These are phyloP conservation scores for Tyria jacobaeae DNA, from an alignment of 2,888 invertebrate species.

Conservation along the genomic window DNA sequence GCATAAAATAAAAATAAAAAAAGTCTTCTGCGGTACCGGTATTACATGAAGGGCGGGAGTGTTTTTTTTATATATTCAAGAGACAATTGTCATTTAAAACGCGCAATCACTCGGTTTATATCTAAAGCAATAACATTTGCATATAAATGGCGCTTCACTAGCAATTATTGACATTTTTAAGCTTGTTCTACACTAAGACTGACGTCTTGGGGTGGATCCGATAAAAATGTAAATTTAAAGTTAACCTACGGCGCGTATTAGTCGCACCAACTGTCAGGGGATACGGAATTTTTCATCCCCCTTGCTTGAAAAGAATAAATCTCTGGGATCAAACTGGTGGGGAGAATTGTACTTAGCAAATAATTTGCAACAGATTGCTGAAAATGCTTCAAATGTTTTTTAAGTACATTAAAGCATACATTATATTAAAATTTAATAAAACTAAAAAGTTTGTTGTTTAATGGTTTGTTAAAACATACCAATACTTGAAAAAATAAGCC, in stretches of 20 bases:
- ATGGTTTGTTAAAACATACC: too few species aligned
- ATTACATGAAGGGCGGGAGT: too few species aligned
- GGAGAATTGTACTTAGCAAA: conserved; percentile 43
- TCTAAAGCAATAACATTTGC: conserved; percentile 70
- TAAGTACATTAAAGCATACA: not conserved
- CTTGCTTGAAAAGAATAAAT: conserved; percentile 69
- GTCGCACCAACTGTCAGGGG: conserved; percentile 56
- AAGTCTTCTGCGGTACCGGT: too few species aligned
- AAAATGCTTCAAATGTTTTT: not conserved
- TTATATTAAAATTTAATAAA: too few species aligned
- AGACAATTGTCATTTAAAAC: not conserved
- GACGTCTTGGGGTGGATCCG: conserved; percentile 59
- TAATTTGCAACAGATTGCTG: conserved; percentile 9
- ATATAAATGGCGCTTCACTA: conserved; percentile 70
- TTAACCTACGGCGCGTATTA: conserved; percentile 62
- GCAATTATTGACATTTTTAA: conserved; percentile 71
- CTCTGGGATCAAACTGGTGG: conserved; percentile 62
- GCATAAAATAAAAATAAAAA: too few species aligned
- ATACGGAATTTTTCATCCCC: conserved; percentile 63
- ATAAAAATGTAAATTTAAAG: conserved; percentile 70
- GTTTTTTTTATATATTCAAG: not conserved
- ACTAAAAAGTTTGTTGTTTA: too few species aligned
- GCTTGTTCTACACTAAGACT: conserved; percentile 72
- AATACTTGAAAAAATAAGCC: too few species aligned
- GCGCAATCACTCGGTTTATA: conserved; percentile 28